Conservation (phyloP, 2,113 vertebrate species). For the Phaethon lepturus region DNA sequence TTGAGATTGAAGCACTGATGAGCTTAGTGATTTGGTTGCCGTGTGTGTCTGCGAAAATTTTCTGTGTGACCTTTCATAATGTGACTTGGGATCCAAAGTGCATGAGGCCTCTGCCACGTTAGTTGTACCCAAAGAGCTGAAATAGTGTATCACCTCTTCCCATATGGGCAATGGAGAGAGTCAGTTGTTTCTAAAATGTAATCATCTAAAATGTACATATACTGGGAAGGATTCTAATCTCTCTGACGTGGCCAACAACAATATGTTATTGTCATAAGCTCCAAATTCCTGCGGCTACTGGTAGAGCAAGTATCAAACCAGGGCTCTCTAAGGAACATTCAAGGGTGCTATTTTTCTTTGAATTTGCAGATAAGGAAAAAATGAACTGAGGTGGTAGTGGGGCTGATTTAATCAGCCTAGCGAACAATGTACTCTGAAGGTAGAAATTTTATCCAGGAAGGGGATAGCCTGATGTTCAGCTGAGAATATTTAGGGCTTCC, state of each 20-base stretch:
- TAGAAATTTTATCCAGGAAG: neutral
- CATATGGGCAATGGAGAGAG: neutral
- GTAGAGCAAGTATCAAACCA: neutral
- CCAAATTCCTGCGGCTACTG: neutral
- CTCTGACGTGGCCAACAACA: neutral
- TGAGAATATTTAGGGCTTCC: neutral
- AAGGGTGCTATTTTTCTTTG: neutral
- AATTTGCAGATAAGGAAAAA: neutral
- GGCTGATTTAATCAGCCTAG: neutral
- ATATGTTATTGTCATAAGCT: neutral
- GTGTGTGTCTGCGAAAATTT: neutral
- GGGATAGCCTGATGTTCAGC: neutral
- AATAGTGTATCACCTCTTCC: neutral
- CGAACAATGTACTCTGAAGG: neutral
- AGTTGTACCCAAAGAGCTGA: neutral
- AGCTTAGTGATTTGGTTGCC: neutral
- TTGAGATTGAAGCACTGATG: neutral
- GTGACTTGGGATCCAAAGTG: neutral
- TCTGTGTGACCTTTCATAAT: neutral
- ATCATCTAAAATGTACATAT: neutral
- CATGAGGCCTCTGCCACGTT: neutral
- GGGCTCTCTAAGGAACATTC: neutral
- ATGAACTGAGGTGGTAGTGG: neutral
- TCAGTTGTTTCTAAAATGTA: neutral
- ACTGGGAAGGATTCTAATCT: neutral